Evolutionary conservation across 92 coral and sea anemone genomes (phyloP), one percentile per base, ranked within the genome.

Genomic region (Palythoa caribaeorum): DNA sequence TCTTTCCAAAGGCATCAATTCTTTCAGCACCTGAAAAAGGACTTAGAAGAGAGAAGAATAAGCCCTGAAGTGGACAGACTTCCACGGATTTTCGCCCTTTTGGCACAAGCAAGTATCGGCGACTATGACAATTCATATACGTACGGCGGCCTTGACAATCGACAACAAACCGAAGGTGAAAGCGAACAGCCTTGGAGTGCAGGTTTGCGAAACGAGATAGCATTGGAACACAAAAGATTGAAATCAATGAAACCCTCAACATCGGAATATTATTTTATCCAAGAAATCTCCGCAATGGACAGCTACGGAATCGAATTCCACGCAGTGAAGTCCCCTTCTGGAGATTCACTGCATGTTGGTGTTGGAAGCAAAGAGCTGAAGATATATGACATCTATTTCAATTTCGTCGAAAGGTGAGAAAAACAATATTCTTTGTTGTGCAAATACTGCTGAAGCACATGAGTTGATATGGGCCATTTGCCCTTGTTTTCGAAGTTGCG

Each of bases 241-340:
- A 87, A 80, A 60, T 96, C 95, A 10, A 79, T 97, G 87, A 93
- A 94, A 87, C 83, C 98, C 73, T 83, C 92, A 5, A 87, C 96
- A 87, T 96, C 99, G 0, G 92, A 95, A 76, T 96, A 97, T 88
- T 88, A 92, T 73, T 97, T 96, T 80, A 81, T 97, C 76, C 96
- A 95, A 90, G 98, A 97, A 79, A 84, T 97, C 40, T 94, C 97
- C 36, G 71, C 78, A 63, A 83, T 97, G 84, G 97, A 97, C 71
- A 89, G 96, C 65, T 97, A 92, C 71, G 98, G 98, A 60, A 92
- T 93, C n/a, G 99, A 97, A 79, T 95, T 94, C 77, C 98, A 97
- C 86, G 73, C 93, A 9, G 99, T 94, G 15, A 94, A 93, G 76
- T 92, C 94, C 76, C 85, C 87, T 35, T 91, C 86, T 19, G 96